These are phyloP conservation scores for Cremastinae sp. DNA, from an alignment of 2,888 invertebrate genomes.

Conservation along the genomic window DNA sequence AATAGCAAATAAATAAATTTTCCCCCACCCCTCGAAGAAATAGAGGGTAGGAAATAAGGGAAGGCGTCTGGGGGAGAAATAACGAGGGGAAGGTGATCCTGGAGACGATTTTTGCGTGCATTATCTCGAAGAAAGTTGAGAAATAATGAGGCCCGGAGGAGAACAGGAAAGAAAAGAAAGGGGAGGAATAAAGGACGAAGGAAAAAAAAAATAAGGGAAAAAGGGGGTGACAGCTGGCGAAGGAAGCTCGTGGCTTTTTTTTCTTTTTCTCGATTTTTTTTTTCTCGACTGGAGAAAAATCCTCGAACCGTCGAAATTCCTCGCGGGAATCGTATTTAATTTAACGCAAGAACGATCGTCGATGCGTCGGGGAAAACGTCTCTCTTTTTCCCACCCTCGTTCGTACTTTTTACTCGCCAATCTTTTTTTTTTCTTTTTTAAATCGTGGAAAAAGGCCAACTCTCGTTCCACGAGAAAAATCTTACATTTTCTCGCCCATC, in stretches of 20 bases:
- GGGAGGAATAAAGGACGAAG: slow-evolving; percentile 9
- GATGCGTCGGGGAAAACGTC: slow-evolving; percentile 37
- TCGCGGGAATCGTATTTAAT: slow-evolving; percentile 64
- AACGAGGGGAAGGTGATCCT: neutral
- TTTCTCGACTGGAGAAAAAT: slow-evolving; percentile 47
- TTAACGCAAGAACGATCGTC: slow-evolving; percentile 61
- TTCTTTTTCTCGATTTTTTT: slow-evolving; percentile 15
- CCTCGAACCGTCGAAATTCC: slow-evolving; percentile 49
- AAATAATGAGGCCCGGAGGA: slow-evolving; percentile 50
- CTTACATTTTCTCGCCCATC: neutral
- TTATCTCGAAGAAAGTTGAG: slow-evolving; percentile 22
- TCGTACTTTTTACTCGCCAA: too few species aligned
- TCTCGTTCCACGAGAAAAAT: slow-evolving; percentile 9
- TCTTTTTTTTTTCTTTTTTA: slow-evolving; percentile 12
- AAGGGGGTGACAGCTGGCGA: slow-evolving; percentile 24
- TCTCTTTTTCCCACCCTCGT: neutral
- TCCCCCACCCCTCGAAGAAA: too few species aligned
- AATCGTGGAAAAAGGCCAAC: slow-evolving; percentile 35
- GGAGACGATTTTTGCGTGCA: slow-evolving; percentile 16
- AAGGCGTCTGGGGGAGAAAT: neutral
- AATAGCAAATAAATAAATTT: too few species aligned
- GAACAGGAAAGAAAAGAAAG: neutral
- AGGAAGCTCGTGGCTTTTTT: slow-evolving; percentile 8
- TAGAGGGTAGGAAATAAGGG: too few species aligned
- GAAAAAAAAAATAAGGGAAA: slow-evolving; percentile 21